Base-by-base conservation (phyloP, 2,113 vertebrate genomes). In the Polypterus bichir region DNA sequence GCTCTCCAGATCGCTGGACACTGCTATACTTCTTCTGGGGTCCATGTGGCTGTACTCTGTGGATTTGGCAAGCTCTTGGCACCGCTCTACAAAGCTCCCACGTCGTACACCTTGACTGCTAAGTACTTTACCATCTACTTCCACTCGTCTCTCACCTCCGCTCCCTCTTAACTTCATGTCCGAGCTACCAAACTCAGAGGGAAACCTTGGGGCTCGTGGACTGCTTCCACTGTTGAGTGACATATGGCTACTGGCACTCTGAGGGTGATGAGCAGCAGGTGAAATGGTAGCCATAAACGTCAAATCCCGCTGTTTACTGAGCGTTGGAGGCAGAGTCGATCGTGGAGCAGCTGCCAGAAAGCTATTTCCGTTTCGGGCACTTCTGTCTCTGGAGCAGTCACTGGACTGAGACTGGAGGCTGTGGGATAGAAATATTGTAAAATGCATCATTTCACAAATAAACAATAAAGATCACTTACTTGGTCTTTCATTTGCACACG, bases 1-100 rank as follows among this genome's bases (percentile, higher is more conserved):
- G 5, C 74, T 65, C 44, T 85, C 83, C 5, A 79, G 53, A 51
- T 90, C 83, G 4, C 59, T 75, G 62, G 80, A 79, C 11, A 66
- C 71, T 0, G 78, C 78, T 57, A 83, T 58, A 63, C 79, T 77
- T 44, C 84, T 71, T 27, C 81, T 72, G 2, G 67, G 69, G 2
- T 83, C 81, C 0, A 66, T 3, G 44, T 74, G 78, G 2, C 64
- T 62, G 0, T 59, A 63, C 48, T 88, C 88, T 0, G 81, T 79
- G 44, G 70, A 76, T 44, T 87, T 88, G 2, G 85, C 91, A 6
- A 87, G 80, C 64, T 92, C 90, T 68, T 93, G 89, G 66, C 90
- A 93, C 48, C 90, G 85, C 70, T 93, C 90, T 48, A 89, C 89
- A 0, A 93, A 92, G 72, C 83, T 90, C 10, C 91, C 90, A 52